A percentile compares a stretch with the other conserved stretches of the same genome.
Evolutionary conservation across 2,888 invertebrate species (phyloP).

Genomic region (Leptinotarsa peninsularis): DNA sequence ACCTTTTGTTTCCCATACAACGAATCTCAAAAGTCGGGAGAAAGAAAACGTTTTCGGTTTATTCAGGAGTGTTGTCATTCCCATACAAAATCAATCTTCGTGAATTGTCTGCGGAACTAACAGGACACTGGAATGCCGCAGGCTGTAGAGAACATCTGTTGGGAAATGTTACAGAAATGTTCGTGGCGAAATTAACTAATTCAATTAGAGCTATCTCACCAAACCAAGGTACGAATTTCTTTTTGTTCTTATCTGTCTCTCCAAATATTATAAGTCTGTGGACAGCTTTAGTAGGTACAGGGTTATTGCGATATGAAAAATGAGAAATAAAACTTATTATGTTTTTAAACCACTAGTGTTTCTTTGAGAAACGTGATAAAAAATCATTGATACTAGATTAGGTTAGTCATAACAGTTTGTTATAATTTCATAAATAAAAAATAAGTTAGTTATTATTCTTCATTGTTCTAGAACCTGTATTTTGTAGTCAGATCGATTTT

Average conservation of each 20-base stretch:
- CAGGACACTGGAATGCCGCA: background rate
- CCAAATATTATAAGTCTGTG: background rate
- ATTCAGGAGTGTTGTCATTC: background rate
- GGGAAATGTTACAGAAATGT: slow-evolving; percentile 8
- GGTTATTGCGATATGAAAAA: too few relatives aligned
- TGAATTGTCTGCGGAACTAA: background rate
- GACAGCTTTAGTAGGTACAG: background rate
- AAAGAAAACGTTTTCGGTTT: background rate
- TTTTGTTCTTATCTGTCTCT: background rate
- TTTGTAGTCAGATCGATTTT: too few relatives aligned
- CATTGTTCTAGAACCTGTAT: too few relatives aligned
- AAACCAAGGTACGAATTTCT: background rate
- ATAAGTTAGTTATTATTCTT: too few relatives aligned
- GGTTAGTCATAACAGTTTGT: too few relatives aligned
- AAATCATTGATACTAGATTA: too few relatives aligned
- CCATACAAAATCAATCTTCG: background rate
- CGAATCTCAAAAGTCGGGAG: background rate
- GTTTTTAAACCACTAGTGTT: too few relatives aligned
- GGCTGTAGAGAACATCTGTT: background rate
- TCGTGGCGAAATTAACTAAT: background rate
- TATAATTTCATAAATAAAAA: too few relatives aligned
- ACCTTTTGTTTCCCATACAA: background rate
- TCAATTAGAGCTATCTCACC: background rate
- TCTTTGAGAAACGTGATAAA: too few relatives aligned
- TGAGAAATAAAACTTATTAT: too few relatives aligned